Evolutionary conservation across 2,113 vertebrate species (phyloP), one percentile per base, ranked within the genome.

Genomic region (Passer montanus): DNA sequence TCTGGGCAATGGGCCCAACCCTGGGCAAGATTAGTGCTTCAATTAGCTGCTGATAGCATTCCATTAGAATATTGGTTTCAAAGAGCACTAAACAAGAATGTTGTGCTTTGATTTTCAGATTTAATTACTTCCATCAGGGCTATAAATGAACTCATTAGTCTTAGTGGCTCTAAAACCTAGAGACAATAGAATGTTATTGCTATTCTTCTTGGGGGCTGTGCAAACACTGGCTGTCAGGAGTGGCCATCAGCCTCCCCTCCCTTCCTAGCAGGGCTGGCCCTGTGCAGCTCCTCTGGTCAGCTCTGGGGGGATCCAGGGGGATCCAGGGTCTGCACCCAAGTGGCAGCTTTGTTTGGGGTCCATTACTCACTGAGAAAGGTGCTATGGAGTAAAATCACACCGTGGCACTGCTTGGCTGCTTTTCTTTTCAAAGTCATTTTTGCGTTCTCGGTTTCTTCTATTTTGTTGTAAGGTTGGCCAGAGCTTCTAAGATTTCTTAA

Each of bases 61-160:
- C 96, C 97, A 97, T 97, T 97, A 97, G 95, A 97, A 97, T 97
- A 97, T 96, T 94, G 96, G 96, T 98, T 98, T 97, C 96, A 97
- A 95, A 97, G 97, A 97, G 96, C 96, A 97, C 97, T 97, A 97
- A 97, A 97, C 97, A 97, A 97, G 95, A 97, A 97, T 97, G 94
- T 97, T 96, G 95, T 96, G 96, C 97, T 98, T 97, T 97, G 97
- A 97, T 97, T 97, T 97, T 97, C 96, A 97, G 96, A 97, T 98
- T 98, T 99, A 99, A 99, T 99, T 98, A 98, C 98, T 98, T 98
- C 98, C 97, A 98, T 97, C 98, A 98, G 98, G 98, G 97, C 98
- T 98, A 98, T 98, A 98, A 98, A 98, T 98, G 98, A 99, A 98
- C 98, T 98, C 98, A 98, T 98, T 98, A 99, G 98, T 98, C 98